Evolutionary conservation across 2,113 vertebrate species (phyloP).

Genomic region (Psammodynastes pulverulentus): DNA sequence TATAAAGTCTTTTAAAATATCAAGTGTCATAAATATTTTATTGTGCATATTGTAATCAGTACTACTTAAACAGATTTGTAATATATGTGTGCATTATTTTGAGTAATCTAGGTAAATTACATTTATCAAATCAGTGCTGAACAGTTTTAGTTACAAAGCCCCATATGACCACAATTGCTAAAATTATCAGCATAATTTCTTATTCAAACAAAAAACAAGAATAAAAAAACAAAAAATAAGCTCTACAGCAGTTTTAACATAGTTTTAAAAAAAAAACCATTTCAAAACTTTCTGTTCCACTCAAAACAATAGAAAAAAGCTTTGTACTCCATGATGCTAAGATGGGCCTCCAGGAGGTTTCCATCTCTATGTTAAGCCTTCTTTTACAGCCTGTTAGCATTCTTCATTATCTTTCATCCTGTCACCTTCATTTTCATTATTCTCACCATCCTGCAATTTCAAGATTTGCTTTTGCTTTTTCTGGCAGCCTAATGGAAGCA

Average conservation of each 20-base stretch:
- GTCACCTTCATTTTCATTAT: background rate
- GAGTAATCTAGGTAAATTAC: too few species aligned
- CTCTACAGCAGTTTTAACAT: background rate
- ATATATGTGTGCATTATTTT: too few species aligned
- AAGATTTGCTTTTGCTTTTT: background rate
- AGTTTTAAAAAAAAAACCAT: background rate
- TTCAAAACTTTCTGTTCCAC: background rate
- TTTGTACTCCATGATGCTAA: background rate
- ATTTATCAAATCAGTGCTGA: too few species aligned
- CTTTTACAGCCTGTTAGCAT: background rate
- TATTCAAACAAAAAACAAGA: background rate
- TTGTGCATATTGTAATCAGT: background rate
- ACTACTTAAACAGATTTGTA: background rate
- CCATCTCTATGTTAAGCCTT: background rate
- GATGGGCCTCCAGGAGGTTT: fast-evolving
- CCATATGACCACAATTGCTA: background rate
- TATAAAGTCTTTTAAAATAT: background rate
- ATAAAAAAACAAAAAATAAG: background rate
- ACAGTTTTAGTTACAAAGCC: too few species aligned
- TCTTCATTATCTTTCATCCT: background rate
- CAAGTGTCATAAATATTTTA: background rate
- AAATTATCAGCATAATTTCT: background rate
- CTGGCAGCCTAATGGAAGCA: background rate
- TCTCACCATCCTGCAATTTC: background rate
- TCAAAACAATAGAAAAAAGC: background rate